These are phyloP conservation scores for Danio tinwini DNA, from an alignment of 2,797 vertebrate genomes.

Conservation along the genomic window DNA sequence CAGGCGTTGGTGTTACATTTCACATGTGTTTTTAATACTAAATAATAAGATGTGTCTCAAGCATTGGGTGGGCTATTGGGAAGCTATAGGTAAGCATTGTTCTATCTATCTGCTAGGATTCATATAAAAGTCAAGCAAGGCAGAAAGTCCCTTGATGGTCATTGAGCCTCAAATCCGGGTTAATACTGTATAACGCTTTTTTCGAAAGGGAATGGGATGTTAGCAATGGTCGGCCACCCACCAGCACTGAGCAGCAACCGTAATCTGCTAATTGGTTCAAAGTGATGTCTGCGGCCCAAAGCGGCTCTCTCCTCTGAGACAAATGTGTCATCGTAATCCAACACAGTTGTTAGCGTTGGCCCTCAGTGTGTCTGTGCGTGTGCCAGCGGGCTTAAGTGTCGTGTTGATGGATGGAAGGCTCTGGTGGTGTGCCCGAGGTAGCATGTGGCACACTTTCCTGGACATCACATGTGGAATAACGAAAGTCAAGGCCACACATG, in stretches of 20 bases:
- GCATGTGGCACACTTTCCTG: constrained; percentile 56
- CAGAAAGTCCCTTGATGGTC: constrained; percentile 13
- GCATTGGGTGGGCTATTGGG: constrained; percentile 61
- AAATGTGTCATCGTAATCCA: constrained; percentile 58
- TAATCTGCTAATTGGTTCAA: constrained; percentile 52
- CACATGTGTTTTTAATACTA: constrained; percentile 76
- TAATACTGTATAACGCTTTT: constrained; percentile 14
- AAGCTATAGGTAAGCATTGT: constrained; percentile 42
- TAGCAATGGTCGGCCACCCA: constrained; percentile 53
- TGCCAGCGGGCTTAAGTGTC: constrained; percentile 39
- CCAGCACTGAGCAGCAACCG: constrained; percentile 34
- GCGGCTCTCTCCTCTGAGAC: constrained; percentile 45
- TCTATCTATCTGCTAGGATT: constrained; percentile 48
- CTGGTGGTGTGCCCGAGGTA: constrained; percentile 46
- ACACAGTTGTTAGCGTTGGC: constrained; percentile 57
- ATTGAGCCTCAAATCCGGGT: constrained; percentile 32
- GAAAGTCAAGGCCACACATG: constrained; percentile 45
- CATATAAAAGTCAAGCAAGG: constrained; percentile 6
- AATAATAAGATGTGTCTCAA: constrained; percentile 72
- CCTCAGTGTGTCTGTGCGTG: constrained; percentile 1
- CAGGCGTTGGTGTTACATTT: constrained; percentile 57
- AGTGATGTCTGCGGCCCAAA: constrained; percentile 43
- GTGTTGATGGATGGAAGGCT: constrained; percentile 47
- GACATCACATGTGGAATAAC: constrained; percentile 44
- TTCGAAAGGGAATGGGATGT: constrained; percentile 33